Base-by-base conservation (phyloP, 2,797 vertebrate species). In the Acipenser transmontanus region DNA sequence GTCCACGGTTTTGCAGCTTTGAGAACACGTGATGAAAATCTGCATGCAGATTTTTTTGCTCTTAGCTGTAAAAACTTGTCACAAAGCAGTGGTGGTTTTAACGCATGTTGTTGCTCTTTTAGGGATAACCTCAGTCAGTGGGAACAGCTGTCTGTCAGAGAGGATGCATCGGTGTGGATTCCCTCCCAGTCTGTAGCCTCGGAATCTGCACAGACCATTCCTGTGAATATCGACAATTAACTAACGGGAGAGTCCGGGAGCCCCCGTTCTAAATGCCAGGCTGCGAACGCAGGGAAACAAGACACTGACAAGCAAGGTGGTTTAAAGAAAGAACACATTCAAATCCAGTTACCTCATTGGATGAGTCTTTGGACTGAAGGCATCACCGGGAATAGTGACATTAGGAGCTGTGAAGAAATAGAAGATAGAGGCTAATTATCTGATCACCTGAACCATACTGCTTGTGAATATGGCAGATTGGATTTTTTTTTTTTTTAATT, bases 101-200 rank as follows among this genome's bases (percentile, higher is more conserved):
- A 17, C 17, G 17, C 17, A 17, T 17, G 34, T 34, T 34, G 34
- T 34, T 34, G 34, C 34, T 34, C 81, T 68, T 80, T 50, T 76
- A 99, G 97, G 85, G 91, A 96, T 67, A 99, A 99, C 85, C 92
- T 98, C 70, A 74, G 74, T 73, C 96, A 98, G 71, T 99, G 97
- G 97, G 96, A 99, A 81, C 94, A 89, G 79, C 92, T 99, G 59
- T 93, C 91, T 0, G 87, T 78, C 13, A 95, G 94, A 54, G 96
- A 98, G 75, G 87, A 87, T 73, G 77, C 81, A 0, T 85, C 85
- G 0, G 64, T 82, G 47, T 91, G 89, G 86, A 73, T 85, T 72
- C 73, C 85, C 0, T 66, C 76, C 61, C 76, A 79, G 66, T 72
- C 83, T 47, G 68, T 73, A 52, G 63, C 69, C 64, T 77, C 79